Conservation (phyloP, 2,888 invertebrate genomes). For the Meteorus cinctellus region DNA sequence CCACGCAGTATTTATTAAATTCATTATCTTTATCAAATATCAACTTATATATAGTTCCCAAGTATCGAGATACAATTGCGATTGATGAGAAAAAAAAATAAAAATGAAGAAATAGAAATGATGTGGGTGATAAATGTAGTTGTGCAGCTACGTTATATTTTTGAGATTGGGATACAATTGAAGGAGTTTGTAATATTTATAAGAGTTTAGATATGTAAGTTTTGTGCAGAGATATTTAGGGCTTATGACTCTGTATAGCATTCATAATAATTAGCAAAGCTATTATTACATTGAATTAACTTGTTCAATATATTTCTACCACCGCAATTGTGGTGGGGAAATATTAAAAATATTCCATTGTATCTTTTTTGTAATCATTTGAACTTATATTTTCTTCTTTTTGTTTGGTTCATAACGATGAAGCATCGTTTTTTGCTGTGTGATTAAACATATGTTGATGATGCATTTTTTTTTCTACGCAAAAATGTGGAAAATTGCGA, state of each 20-base stretch:
- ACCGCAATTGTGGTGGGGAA: background rate
- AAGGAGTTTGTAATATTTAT: slow-evolving; percentile 71
- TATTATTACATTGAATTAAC: slow-evolving; percentile 24
- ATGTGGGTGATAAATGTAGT: slow-evolving; percentile 49
- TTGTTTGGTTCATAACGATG: background rate
- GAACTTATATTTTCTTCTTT: background rate
- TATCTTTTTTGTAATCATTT: background rate
- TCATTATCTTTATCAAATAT: background rate
- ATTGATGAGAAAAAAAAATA: slow-evolving; percentile 44
- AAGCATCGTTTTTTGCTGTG: background rate
- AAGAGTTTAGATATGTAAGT: slow-evolving; percentile 66
- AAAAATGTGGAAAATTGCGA: background rate
- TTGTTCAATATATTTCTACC: slow-evolving; percentile 24
- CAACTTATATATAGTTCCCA: slow-evolving; percentile 29
- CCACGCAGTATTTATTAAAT: slow-evolving; percentile 33
- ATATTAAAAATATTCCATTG: background rate
- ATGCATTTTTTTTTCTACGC: background rate
- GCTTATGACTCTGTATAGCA: slow-evolving; percentile 30
- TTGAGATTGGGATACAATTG: slow-evolving; percentile 71
- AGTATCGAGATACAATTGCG: slow-evolving; percentile 18
- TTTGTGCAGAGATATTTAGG: slow-evolving; percentile 39
- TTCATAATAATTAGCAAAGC: slow-evolving; percentile 2
- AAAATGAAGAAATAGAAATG: slow-evolving; percentile 33
- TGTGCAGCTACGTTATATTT: slow-evolving; percentile 69
- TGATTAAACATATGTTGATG: background rate